These are phyloP conservation scores for Omphaloscelis lunosa DNA, from an alignment of 2,888 invertebrate species.

Conservation along the genomic window DNA sequence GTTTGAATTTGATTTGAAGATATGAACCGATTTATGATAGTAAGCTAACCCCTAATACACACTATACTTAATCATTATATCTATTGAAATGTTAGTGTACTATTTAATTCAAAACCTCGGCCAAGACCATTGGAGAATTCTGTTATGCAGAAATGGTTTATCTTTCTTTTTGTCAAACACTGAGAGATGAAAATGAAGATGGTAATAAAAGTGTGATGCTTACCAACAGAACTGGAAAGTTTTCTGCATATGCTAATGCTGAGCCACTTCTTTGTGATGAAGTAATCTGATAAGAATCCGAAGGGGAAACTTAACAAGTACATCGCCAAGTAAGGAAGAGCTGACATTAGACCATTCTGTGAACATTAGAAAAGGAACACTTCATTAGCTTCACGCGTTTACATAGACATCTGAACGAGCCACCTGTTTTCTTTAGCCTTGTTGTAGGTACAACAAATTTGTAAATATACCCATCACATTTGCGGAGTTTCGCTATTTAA, in stretches of 20 bases:
- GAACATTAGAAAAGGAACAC: constrained; percentile 6
- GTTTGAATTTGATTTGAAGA: background rate
- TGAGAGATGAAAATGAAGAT: background rate
- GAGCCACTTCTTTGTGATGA: constrained; percentile 88
- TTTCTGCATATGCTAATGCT: constrained; percentile 87
- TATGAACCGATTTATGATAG: background rate
- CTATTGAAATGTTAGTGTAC: background rate
- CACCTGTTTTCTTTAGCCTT: too few relatives aligned
- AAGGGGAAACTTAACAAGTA: constrained; percentile 90
- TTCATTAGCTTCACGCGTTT: background rate
- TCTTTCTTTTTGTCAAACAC: background rate
- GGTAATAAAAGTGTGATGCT: constrained; percentile 15
- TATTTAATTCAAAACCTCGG: background rate
- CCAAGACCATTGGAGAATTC: background rate
- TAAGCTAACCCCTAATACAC: background rate
- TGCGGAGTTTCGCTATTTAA: background rate
- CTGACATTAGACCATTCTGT: constrained; percentile 93
- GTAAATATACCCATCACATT: background rate
- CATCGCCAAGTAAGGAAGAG: constrained; percentile 93
- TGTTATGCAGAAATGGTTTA: background rate
- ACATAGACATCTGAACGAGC: too few relatives aligned
- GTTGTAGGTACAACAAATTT: too few relatives aligned
- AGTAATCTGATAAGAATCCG: constrained; percentile 89
- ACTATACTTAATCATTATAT: background rate
- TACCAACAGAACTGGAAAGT: constrained; percentile 81